These are phyloP conservation scores for Selenia dentaria DNA, from an alignment of 2,888 invertebrate genomes.

Conservation along the genomic window DNA sequence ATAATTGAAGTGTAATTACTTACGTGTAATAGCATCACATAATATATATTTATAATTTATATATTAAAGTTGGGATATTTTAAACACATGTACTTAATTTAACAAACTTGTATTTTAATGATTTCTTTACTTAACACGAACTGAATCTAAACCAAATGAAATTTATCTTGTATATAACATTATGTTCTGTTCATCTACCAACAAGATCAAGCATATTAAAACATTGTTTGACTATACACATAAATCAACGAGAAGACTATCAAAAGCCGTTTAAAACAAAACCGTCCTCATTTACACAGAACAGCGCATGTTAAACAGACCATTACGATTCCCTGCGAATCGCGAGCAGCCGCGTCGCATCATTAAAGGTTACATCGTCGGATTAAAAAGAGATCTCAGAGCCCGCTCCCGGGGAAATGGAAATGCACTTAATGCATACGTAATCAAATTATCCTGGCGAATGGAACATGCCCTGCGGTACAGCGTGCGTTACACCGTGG, in stretches of 20 bases:
- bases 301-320: slow-evolving; percentile 36
- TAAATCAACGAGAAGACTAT: slow-evolving; percentile 20
- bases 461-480: slow-evolving; percentile 29
- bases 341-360: slow-evolving; percentile 33
- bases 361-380: slow-evolving; percentile 57
- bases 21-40: too few relatives aligned
- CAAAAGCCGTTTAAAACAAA: slow-evolving; percentile 17
- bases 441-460: slow-evolving; percentile 73
- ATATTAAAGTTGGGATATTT: too few relatives aligned
- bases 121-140: too few relatives aligned
- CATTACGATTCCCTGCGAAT: slow-evolving; percentile 41
- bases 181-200: too few relatives aligned
- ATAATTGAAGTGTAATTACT: too few relatives aligned
- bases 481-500: slow-evolving; percentile 31
- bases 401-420: slow-evolving; percentile 66
- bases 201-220: not conserved
- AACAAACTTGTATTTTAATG: too few relatives aligned
- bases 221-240: not conserved
- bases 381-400: slow-evolving; percentile 68
- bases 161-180: too few relatives aligned
- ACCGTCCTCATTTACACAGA: slow-evolving; percentile 29
- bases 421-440: slow-evolving; percentile 81
- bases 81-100: too few relatives aligned
- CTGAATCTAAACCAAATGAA: too few relatives aligned
- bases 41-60: too few relatives aligned